A percentile compares a stretch with the other conserved stretches of the same genome.
Conservation (phyloP, 2,113 vertebrate genomes). For the Hylia prasina region DNA sequence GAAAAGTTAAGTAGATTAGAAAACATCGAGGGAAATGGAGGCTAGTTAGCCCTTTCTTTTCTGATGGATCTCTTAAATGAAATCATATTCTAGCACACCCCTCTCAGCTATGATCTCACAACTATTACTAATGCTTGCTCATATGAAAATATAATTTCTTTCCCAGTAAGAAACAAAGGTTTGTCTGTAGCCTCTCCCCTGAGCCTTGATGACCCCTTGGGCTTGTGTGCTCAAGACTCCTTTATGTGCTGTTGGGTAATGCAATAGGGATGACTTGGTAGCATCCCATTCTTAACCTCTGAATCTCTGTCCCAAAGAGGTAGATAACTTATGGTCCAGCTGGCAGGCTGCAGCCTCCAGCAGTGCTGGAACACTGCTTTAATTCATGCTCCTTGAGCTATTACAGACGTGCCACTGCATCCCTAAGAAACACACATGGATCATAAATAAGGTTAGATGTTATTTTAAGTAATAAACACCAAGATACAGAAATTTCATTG, state of each 20-base stretch:
- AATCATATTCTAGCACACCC: background rate
- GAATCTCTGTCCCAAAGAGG: background rate
- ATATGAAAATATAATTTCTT: slow-evolving; percentile 3
- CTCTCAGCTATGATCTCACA: slow-evolving; percentile 46
- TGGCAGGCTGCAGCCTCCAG: slow-evolving; percentile 32
- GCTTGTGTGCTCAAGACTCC: background rate
- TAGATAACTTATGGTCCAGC: slow-evolving; percentile 33
- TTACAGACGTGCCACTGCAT: slow-evolving; percentile 32
- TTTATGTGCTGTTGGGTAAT: background rate
- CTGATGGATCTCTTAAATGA: slow-evolving; percentile 16
- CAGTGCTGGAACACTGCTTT: background rate
- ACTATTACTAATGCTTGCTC: slow-evolving; percentile 25
- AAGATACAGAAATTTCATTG: slow-evolving; percentile 35
- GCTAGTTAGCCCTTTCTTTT: background rate
- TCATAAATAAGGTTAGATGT: slow-evolving; percentile 56
- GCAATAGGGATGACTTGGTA: background rate
- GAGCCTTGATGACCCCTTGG: slow-evolving; percentile 3
- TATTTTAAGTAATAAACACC: slow-evolving; percentile 56
- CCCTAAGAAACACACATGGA: slow-evolving; percentile 12
- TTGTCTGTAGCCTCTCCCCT: slow-evolving; percentile 46
- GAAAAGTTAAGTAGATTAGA: background rate
- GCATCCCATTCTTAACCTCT: slow-evolving; percentile 42
- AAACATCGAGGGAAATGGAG: background rate
- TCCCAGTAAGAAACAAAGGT: slow-evolving; percentile 31
- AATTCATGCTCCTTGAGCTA: slow-evolving; percentile 46